Percentiles rank a stretch among this genome's conserved stretches.
phyloP scores from a whole-genome alignment of 2,113 vertebrate genomes.

The Scartelaos histophorus region DNA sequence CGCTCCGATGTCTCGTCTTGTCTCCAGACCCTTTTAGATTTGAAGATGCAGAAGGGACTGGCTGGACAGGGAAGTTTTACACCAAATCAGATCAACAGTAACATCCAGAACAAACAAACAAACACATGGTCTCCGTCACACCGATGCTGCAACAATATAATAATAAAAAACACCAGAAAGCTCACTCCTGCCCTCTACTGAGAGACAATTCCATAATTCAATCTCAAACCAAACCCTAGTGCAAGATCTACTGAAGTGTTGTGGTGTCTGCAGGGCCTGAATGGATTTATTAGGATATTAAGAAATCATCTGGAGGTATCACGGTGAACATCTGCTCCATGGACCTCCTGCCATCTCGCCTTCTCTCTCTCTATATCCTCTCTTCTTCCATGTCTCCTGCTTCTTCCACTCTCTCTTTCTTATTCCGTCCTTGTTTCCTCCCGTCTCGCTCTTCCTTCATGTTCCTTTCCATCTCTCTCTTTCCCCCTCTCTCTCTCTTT shows the following conservation, averaged over 20 bases:
- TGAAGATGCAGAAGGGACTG: too few relatives aligned
- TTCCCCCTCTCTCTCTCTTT: neutral
- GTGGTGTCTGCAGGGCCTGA: conserved; percentile 59
- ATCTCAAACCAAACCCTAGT: neutral
- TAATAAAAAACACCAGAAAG: neutral
- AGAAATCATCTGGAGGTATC: conserved; percentile 65
- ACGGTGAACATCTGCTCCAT: conserved; percentile 66
- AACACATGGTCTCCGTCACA: too few relatives aligned
- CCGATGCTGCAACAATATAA: too few relatives aligned
- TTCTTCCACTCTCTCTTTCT: conserved; percentile 7
- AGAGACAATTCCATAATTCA: neutral
- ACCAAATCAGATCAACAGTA: too few relatives aligned
- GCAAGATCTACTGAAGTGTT: conserved; percentile 31
- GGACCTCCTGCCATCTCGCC: conserved; percentile 23
- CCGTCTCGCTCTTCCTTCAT: too few relatives aligned
- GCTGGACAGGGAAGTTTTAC: too few relatives aligned
- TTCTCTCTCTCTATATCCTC: neutral
- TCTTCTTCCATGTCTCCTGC: too few relatives aligned
- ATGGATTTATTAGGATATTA: conserved; percentile 72
- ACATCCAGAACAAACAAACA: too few relatives aligned
- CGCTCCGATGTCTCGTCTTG: too few relatives aligned
- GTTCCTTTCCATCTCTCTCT: too few relatives aligned
- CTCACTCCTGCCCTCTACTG: neutral
- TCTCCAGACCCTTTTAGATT: too few relatives aligned
- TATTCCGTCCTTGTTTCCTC: too few relatives aligned